phyloP scores from a whole-genome alignment of 1,140 invertebrate species.

The Sycophaga agraensis region DNA sequence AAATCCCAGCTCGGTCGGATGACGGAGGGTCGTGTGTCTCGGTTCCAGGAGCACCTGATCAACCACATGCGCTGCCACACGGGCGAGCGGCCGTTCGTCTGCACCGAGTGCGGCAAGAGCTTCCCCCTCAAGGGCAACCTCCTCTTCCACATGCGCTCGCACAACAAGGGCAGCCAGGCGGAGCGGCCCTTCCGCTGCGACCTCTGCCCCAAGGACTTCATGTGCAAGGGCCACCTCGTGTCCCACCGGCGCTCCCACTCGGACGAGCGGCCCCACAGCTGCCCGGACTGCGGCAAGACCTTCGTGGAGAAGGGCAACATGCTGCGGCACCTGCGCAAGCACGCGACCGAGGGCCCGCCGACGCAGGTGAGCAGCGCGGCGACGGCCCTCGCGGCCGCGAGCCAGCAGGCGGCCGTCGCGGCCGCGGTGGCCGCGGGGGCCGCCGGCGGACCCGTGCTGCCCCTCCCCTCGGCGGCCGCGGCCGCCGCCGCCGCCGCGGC shows the following conservation, averaged over 20 bases:
- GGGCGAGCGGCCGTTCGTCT: constrained; percentile 80
- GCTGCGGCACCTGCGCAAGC: constrained; percentile 64
- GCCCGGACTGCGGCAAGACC: constrained; percentile 74
- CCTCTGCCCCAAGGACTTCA: constrained; percentile 94
- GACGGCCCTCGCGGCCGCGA: constrained; percentile 47
- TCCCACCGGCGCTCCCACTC: constrained; percentile 88
- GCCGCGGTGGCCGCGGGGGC: constrained; percentile 41
- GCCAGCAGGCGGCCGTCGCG: constrained; percentile 38
- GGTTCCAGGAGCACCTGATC: constrained; percentile 68
- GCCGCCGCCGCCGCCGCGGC: constrained; percentile 35
- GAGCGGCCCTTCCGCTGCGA: constrained; percentile 93
- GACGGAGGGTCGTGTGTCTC: too few relatives aligned
- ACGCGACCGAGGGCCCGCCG: constrained; percentile 54
- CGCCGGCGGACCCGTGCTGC: constrained; percentile 46
- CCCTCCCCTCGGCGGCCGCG: constrained; percentile 39
- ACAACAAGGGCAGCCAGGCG: constrained; percentile 81
- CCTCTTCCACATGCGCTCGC: constrained; percentile 93
- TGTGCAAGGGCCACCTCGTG: constrained; percentile 92
- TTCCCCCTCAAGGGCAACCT: constrained; percentile 88
- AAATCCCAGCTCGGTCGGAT: background rate
- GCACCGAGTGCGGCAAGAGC: constrained; percentile 80
- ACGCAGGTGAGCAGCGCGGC: constrained; percentile 52
- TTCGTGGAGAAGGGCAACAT: constrained; percentile 78
- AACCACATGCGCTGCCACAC: constrained; percentile 85
- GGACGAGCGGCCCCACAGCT: constrained; percentile 79